These are phyloP conservation scores for Pipra filicauda DNA, from an alignment of 2,113 vertebrate genomes.

Conservation along the genomic window DNA sequence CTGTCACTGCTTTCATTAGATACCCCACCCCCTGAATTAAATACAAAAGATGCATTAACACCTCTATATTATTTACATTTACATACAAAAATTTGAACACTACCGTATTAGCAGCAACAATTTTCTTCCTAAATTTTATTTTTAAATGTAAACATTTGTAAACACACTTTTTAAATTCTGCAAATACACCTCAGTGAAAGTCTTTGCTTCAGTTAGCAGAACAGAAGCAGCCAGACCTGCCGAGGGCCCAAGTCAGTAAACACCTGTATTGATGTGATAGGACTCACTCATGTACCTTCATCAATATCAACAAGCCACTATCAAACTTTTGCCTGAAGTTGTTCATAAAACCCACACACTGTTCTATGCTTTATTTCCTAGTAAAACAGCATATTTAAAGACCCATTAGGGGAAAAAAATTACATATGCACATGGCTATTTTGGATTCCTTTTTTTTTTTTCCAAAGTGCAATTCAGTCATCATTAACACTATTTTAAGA, in stretches of 20 bases:
- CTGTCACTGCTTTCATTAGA: constrained; percentile 87
- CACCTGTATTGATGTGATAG: neutral
- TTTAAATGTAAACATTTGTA: neutral
- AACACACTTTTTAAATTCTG: neutral
- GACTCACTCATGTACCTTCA: neutral
- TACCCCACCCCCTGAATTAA: constrained; percentile 55
- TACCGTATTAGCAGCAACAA: neutral
- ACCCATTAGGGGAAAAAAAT: neutral
- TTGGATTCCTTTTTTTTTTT: neutral
- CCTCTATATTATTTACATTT: neutral
- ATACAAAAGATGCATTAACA: neutral
- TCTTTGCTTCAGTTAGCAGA: neutral
- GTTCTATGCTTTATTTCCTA: neutral
- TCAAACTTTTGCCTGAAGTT: neutral
- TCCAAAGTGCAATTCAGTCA: neutral
- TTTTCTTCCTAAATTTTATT: neutral
- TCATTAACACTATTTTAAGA: neutral
- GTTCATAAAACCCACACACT: neutral
- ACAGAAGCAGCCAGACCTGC: neutral
- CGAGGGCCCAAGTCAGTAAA: neutral
- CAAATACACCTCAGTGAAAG: neutral
- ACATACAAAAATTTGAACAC: neutral
- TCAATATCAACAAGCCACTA: neutral
- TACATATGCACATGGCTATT: neutral
- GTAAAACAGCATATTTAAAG: neutral